Evolutionary conservation across 1,140 invertebrate genomes (phyloP).

Genomic region (Nebria ingens): DNA sequence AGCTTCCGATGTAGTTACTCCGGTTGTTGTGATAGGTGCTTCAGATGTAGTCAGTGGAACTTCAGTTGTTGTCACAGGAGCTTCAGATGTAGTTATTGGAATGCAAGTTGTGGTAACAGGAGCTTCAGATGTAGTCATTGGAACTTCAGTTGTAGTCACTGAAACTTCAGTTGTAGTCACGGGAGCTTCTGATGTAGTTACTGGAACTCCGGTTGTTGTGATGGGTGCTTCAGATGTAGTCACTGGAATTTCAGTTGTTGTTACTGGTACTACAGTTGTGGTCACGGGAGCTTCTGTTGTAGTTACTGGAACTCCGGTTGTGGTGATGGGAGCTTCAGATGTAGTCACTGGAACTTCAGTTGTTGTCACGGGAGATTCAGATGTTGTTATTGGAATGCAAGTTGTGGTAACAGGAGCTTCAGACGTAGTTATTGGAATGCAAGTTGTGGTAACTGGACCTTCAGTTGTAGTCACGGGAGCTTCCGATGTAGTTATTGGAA

Average conservation of each 20-base stretch:
- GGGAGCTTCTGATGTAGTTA: slow-evolving; percentile 20
- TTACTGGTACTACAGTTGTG: slow-evolving; percentile 3
- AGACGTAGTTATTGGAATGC: neutral
- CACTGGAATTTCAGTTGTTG: too few relatives aligned
- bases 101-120: slow-evolving; percentile 4
- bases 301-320: slow-evolving; percentile 1
- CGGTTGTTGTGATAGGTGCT: slow-evolving; percentile 1
- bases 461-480: slow-evolving; percentile 1
- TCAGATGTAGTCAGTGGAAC: neutral
- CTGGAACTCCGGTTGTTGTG: slow-evolving; percentile 17
- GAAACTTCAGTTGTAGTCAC: slow-evolving; percentile 19
- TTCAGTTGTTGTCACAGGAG: slow-evolving; percentile 1
- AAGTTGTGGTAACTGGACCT: neutral
- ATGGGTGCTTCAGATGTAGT: neutral
- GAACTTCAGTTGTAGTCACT: slow-evolving; percentile 12
- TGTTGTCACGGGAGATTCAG: neutral
- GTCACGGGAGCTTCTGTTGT: too few relatives aligned
- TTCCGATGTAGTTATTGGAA: neutral
- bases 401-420: neutral
- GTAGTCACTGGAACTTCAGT: neutral
- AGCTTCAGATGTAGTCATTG: slow-evolving; percentile 1
- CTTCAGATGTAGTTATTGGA: slow-evolving; percentile 5
- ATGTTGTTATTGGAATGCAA: neutral
- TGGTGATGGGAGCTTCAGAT: too few relatives aligned
- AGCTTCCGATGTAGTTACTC: neutral